phyloP scores from a whole-genome alignment of 1,140 invertebrate genomes.

The Spodoptera litura region DNA sequence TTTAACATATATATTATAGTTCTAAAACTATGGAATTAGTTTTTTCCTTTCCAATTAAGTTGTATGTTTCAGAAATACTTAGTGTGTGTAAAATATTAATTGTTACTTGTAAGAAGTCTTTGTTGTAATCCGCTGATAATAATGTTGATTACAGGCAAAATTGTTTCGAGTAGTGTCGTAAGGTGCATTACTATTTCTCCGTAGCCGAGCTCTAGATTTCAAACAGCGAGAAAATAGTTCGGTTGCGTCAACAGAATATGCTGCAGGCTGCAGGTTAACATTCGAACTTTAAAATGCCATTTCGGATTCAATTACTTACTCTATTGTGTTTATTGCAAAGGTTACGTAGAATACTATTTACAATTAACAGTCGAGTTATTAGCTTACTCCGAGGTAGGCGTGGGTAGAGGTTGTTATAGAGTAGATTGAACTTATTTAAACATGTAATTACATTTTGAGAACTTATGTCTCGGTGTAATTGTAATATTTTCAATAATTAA shows the following conservation, averaged over 20 bases:
- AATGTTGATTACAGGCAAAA: constrained; percentile 36
- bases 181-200: constrained; percentile 43
- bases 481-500: neutral
- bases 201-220: constrained; percentile 48
- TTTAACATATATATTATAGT: no score
- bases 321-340: constrained; percentile 42
- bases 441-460: no score
- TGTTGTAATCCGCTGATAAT: constrained; percentile 28
- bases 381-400: neutral
- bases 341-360: constrained; percentile 30
- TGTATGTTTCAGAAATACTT: no score
- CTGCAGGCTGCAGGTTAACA: constrained; percentile 36
- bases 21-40: neutral
- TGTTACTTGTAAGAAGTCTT: neutral
- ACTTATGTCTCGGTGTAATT: neutral
- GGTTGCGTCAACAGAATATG: constrained; percentile 51
- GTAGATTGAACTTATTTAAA: neutral
- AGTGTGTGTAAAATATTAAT: no score
- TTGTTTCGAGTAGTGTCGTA: constrained; percentile 43
- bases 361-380: constrained; percentile 18
- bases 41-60: no score
- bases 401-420: neutral
- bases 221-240: constrained; percentile 54
- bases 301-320: constrained; percentile 35
- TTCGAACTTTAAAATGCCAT: constrained; percentile 47